Base-by-base conservation (phyloP, 2,797 vertebrate species). In the Rhodeus uyekii region DNA sequence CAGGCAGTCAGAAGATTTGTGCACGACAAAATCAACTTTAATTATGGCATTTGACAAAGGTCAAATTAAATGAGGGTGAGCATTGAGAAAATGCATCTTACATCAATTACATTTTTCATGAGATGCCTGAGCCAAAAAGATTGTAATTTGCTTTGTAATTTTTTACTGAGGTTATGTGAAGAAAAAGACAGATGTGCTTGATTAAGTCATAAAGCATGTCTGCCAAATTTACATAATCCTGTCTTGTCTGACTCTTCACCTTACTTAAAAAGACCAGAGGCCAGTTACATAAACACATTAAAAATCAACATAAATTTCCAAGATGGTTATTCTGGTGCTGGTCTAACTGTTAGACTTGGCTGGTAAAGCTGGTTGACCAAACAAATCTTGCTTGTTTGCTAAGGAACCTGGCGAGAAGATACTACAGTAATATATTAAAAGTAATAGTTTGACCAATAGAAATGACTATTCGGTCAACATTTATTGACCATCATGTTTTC, bases 1-100 rank as follows among this genome's bases (percentile, higher is more conserved):
- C 53, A 71, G 53, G 22, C 29, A 61, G 53, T 14, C 12, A 18
- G 13, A 48, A 27, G 22, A 44, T 14, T 19, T 29, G 16, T 9
- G 34, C n/a, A 55, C n/a, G 36, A 60, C 73, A 18, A 76, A 63
- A 76, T 76, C 4, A n/a, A 46, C 74, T 76, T 42, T 38, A 55
- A 63, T 76, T 32, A 29, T 46, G 27, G 58, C 27, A 63, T 63
- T 34, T 42, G 50, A 46, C 5, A 19, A 61, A 68, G 48, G 22
- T 78, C n/a, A 68, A 68, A 68, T 68, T 19, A 68, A 53, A 68
- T 39, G 14, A 64, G 34, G 22, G 27, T 2, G 61, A 10, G 16
- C 36, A 27, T 39, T 29, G 18, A 22, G 1, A 61, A 78, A 71
- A 60, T 60, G 18, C 27, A 34, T 10, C 50, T 14, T 22, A 38